These are phyloP conservation scores for Caranx ignobilis DNA, from an alignment of 2,113 vertebrate species.

Conservation along the genomic window DNA sequence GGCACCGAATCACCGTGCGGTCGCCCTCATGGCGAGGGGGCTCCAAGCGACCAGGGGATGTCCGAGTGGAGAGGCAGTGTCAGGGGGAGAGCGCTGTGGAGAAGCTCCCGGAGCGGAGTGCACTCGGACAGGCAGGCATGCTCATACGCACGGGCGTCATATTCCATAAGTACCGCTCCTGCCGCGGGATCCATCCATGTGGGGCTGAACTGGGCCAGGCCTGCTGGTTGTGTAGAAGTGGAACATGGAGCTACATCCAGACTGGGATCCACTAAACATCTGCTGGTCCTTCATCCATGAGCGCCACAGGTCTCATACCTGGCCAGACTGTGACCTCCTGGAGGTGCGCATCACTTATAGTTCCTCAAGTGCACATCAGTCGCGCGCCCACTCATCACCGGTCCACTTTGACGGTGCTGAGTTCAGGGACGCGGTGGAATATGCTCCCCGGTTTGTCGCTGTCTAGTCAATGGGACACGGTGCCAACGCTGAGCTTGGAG, in stretches of 20 bases:
- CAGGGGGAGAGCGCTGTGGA: slow-evolving; percentile 53
- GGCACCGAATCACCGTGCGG: slow-evolving; percentile 58
- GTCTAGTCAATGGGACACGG: slow-evolving; percentile 69
- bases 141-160: slow-evolving; percentile 62
- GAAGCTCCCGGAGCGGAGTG: slow-evolving; percentile 54
- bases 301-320: slow-evolving; percentile 82
- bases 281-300: slow-evolving; percentile 44
- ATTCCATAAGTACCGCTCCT: slow-evolving; percentile 65
- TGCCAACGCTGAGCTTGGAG: slow-evolving; percentile 47
- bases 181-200: slow-evolving; percentile 65
- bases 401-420: slow-evolving; percentile 7
- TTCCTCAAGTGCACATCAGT: background rate
- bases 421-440: slow-evolving; percentile 7
- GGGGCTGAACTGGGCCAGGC: slow-evolving; percentile 53
- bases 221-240: slow-evolving; percentile 16
- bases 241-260: slow-evolving; percentile 29
- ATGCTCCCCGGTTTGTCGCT: slow-evolving; percentile 48
- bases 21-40: slow-evolving; percentile 64
- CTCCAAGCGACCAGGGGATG: slow-evolving; percentile 40
- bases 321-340: slow-evolving; percentile 67
- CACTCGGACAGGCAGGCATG: slow-evolving; percentile 49
- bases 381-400: slow-evolving; percentile 11
- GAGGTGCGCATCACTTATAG: slow-evolving; percentile 59
- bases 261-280: slow-evolving; percentile 36
- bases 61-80: slow-evolving; percentile 54